Percentiles rank a stretch among this genome's conserved stretches.
phyloP scores from a whole-genome alignment of 2,888 invertebrate species.

The Nycteola revayana region DNA sequence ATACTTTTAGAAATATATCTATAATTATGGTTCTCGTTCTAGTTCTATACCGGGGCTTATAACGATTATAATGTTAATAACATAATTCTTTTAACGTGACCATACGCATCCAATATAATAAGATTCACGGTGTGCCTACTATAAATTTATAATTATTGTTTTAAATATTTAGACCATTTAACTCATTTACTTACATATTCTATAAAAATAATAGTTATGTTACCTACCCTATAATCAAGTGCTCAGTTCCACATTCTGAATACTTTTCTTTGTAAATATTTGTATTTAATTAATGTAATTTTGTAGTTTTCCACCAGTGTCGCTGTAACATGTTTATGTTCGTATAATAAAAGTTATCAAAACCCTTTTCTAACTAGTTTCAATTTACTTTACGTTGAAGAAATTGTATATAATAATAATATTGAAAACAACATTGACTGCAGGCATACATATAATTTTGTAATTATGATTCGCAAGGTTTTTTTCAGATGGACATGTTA shows the following conservation, averaged over 20 bases:
- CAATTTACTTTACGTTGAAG: conserved; percentile 18
- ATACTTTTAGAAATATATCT: too few species aligned
- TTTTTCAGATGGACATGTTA: too few species aligned
- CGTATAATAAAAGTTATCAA: conserved; percentile 71
- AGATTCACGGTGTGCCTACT: conserved; percentile 37
- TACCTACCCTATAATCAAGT: conserved; percentile 37
- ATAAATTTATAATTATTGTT: conserved; percentile 26
- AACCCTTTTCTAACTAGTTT: conserved; percentile 34
- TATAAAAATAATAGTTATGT: conserved; percentile 26
- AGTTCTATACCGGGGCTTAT: too few species aligned
- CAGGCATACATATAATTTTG: too few species aligned
- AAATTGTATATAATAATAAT: too few species aligned
- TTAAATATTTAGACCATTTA: conserved; percentile 20
- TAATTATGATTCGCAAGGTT: too few species aligned
- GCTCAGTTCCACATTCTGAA: conserved; percentile 30
- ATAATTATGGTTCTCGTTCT: too few species aligned
- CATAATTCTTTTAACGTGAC: conserved; percentile 28
- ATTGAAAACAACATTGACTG: too few species aligned
- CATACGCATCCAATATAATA: conserved; percentile 24
- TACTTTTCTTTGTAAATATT: conserved; percentile 56
- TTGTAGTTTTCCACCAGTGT: conserved; percentile 76
- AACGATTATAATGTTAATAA: too few species aligned
- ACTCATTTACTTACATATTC: conserved; percentile 12
- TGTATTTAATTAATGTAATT: conserved; percentile 57
- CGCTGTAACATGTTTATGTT: conserved; percentile 66